phyloP scores from a whole-genome alignment of 2,797 vertebrate species.

The Holocentrus rufus region DNA sequence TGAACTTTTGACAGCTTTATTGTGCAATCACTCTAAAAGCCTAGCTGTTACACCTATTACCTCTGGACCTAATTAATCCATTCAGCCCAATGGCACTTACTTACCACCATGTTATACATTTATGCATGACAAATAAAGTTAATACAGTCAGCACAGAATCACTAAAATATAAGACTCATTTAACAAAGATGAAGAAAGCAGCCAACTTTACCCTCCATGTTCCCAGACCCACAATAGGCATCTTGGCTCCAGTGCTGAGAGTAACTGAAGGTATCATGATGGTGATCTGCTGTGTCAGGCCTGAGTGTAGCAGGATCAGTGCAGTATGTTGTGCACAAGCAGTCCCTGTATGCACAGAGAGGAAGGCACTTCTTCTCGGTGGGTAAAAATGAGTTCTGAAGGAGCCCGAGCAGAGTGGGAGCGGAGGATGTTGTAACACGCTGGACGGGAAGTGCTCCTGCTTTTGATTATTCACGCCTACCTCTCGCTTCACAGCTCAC shows the following conservation, averaged over 20 bases:
- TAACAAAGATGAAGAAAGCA: background rate
- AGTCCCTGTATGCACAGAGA: background rate
- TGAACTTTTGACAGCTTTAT: background rate
- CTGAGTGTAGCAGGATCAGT: background rate
- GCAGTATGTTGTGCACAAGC: accelerated
- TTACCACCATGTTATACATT: background rate
- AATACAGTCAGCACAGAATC: background rate
- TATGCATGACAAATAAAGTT: background rate
- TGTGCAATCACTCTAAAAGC: no score
- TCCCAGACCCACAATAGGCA: slow-evolving; percentile 79
- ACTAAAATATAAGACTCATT: background rate
- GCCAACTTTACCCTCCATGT: slow-evolving; percentile 77
- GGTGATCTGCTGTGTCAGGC: background rate
- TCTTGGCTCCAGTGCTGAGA: slow-evolving; percentile 74
- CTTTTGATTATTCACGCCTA: slow-evolving; percentile 45
- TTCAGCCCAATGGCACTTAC: background rate
- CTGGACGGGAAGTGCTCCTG: background rate
- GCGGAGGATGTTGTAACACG: background rate
- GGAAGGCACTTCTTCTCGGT: background rate
- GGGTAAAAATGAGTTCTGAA: background rate
- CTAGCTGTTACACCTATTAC: background rate
- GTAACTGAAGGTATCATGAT: slow-evolving; percentile 66
- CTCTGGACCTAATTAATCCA: background rate
- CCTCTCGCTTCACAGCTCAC: background rate
- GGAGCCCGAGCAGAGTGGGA: background rate